Percentiles rank a stretch among this genome's conserved stretches.
These are phyloP conservation scores for Butastur rufipennis DNA, from an alignment of 2,113 vertebrate genomes.

Conservation along the genomic window DNA sequence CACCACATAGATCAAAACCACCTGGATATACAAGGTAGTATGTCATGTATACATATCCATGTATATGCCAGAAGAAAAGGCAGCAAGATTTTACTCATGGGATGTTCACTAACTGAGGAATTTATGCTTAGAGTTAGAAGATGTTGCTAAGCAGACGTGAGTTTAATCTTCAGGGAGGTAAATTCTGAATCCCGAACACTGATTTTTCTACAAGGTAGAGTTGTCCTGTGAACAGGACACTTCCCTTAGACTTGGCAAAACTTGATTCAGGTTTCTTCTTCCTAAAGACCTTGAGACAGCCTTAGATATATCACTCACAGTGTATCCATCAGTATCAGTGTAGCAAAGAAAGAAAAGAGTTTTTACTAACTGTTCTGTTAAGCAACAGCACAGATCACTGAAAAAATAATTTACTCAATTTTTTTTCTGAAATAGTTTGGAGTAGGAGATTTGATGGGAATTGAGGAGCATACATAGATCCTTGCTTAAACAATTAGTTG, in stretches of 20 bases:
- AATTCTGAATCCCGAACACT: background rate
- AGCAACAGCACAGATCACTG: background rate
- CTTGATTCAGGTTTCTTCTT: background rate
- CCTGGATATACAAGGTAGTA: background rate
- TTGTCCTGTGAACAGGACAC: background rate
- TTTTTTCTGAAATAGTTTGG: background rate
- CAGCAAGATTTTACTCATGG: background rate
- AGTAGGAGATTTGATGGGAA: background rate
- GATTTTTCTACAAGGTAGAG: background rate
- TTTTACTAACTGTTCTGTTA: background rate
- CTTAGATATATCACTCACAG: background rate
- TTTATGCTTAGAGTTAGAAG: background rate
- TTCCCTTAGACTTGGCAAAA: background rate
- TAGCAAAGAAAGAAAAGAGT: background rate
- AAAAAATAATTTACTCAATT: background rate
- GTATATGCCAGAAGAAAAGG: background rate
- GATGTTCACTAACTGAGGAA: background rate
- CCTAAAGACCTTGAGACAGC: background rate
- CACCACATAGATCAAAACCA: background rate
- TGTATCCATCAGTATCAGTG: background rate
- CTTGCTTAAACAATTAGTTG: background rate
- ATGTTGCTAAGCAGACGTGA: background rate
- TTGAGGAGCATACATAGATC: background rate
- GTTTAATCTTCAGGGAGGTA: background rate
- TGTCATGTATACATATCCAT: background rate